These are phyloP conservation scores for Metaphire vulgaris DNA, from an alignment of 1,140 invertebrate genomes.

Conservation along the genomic window DNA sequence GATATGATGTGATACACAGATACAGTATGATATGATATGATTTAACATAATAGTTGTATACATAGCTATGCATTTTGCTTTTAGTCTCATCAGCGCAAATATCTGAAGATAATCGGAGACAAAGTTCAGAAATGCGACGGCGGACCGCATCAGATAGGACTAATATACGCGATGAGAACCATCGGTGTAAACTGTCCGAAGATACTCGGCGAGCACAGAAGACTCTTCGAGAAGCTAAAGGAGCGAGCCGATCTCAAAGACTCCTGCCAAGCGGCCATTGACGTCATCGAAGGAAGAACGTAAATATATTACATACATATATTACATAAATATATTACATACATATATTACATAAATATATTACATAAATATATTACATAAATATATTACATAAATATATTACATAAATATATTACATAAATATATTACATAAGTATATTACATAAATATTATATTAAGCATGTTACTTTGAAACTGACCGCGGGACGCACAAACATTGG, in stretches of 20 bases:
- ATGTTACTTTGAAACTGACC: no score
- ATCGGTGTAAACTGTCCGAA: slow-evolving; percentile 26
- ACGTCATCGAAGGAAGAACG: slow-evolving; percentile 36
- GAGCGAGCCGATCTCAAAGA: slow-evolving; percentile 20
- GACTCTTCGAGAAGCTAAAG: slow-evolving; percentile 16
- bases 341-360: not conserved
- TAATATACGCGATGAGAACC: slow-evolving; percentile 21
- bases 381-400: no score
- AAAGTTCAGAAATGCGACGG: not conserved
- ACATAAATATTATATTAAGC: no score
- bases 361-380: no score
- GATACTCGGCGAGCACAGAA: slow-evolving; percentile 24
- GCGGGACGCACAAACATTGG: no score
- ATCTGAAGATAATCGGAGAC: not conserved
- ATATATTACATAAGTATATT: no score
- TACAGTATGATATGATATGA: no score
- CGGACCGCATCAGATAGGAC: not conserved
- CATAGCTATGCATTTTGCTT: no score
- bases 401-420: no score
- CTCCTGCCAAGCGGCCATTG: slow-evolving; percentile 19
- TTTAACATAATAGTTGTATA: no score
- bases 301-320: slow-evolving; percentile 11
- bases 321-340: not conserved
- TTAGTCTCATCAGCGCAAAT: not conserved
- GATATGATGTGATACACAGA: no score